These are phyloP conservation scores for Globodera rostochiensis DNA, from an alignment of 1,140 invertebrate genomes.

Conservation along the genomic window DNA sequence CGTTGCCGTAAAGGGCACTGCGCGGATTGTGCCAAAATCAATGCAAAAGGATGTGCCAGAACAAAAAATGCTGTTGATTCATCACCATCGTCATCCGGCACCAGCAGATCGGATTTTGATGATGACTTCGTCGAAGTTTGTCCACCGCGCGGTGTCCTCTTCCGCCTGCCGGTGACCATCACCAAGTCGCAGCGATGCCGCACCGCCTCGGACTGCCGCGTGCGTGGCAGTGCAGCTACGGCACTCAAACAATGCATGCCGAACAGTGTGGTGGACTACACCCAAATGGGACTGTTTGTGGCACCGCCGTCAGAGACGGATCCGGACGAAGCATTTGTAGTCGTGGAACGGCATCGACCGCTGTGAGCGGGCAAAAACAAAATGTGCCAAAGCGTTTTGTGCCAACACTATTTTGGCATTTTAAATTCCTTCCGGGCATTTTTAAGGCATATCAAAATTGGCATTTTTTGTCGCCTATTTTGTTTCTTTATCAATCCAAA, in stretches of 20 bases:
- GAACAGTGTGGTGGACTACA: constrained; percentile 30
- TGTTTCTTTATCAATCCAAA: no score
- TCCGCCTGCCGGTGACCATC: constrained; percentile 17
- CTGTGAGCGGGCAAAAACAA: no score
- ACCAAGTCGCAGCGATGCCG: not conserved
- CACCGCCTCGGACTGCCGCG: constrained; percentile 12
- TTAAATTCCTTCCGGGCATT: no score
- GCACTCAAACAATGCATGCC: constrained; percentile 25
- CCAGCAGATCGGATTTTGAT: not conserved
- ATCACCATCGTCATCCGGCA: not conserved
- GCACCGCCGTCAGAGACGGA: constrained; percentile 43
- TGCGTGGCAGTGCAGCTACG: constrained; percentile 8
- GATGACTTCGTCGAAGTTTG: not conserved
- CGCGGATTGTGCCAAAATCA: not conserved
- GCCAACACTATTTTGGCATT: no score
- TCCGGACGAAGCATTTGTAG: constrained; percentile 42
- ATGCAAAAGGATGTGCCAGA: not conserved
- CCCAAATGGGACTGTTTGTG: constrained; percentile 37
- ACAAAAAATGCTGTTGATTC: not conserved
- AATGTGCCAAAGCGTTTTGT: no score
- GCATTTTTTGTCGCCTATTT: no score
- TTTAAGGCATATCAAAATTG: no score
- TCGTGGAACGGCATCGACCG: constrained; percentile 22
- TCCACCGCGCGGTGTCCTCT: constrained; percentile 2
- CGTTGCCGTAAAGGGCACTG: not conserved